Base-by-base conservation (phyloP, 2,888 invertebrate genomes). In the Oscheius sp. region DNA sequence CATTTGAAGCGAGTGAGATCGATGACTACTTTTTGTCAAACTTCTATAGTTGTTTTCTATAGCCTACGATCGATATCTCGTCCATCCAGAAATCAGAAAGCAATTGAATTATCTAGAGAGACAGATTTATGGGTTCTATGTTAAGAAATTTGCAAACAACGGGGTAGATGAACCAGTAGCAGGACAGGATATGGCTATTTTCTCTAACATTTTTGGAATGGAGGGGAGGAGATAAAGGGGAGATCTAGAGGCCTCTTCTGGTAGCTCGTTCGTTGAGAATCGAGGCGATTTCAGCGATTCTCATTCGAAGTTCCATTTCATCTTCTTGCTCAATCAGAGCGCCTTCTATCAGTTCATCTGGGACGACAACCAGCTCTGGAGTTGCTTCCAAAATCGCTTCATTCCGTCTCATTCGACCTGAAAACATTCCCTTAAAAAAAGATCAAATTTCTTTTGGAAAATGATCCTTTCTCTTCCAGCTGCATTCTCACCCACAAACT, bases 251-350 rank as follows among this genome's bases (percentile, higher is more conserved):
- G 4, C 52, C 29, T 27, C 75, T 42, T 31, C 81, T 65, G 10
- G 69, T 50, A 1, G 79, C 76, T 23, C 81, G 64, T 58, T 81
- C 81, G 61, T 81, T 81, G 45, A 81, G 73, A 48, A 81, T 76
- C 12, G 70, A 63, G 20, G 81, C 81, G 64, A 81, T 74, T 68
- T 81, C 81, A 17, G 78, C 75, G 66, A 81, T 81, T 57, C 81
- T 58, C 34, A 72, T 55, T 15, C 73, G 69, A 3, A 81, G 70
- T 48, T 81, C 78, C 10, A 76, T n/a, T 34, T 81, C 80, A 52
- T 77, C 76, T 63, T 72, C 50, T 50, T 65, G 52, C 27, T 72
- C 61, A n/a, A 57, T 66, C 23, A 64, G 50, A n/a, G 58, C 63
- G 25, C 76, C 74, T 50, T 71, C 77, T 25, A 77, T 64, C 8